Evolutionary conservation across 2,797 vertebrate species (phyloP).

Genomic region (Acropternis orthonyx): DNA sequence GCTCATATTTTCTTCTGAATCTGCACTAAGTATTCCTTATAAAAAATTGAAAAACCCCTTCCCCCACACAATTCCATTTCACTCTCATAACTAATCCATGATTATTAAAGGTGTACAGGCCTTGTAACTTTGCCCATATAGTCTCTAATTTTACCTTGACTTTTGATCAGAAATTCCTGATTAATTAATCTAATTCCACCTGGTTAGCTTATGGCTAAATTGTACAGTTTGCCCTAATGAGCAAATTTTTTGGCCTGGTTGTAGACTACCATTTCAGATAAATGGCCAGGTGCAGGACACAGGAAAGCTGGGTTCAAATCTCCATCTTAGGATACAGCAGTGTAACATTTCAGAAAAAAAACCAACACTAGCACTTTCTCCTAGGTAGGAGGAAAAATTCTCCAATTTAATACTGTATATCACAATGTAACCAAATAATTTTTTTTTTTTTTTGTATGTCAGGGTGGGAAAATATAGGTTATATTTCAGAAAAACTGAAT

Average conservation of each 20-base stretch:
- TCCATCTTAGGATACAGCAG: not conserved
- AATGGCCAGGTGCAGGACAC: not conserved
- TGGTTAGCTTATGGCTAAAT: not conserved
- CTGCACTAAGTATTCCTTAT: not conserved
- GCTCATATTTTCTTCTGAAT: not conserved
- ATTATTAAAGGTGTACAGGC: not conserved
- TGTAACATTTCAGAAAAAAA: constrained; percentile 42
- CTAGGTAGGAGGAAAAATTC: not conserved
- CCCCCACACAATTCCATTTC: not conserved
- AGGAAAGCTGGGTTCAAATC: constrained; percentile 31
- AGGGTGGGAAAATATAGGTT: not conserved
- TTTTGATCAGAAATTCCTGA: not conserved
- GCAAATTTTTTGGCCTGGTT: not conserved
- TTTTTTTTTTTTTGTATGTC: not conserved
- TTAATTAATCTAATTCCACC: not conserved
- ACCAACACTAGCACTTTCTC: not conserved
- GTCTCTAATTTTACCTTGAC: not conserved
- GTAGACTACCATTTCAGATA: not conserved
- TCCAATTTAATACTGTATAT: not conserved
- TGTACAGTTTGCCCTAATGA: not conserved
- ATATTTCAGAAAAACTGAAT: not conserved
- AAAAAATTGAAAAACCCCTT: not conserved
- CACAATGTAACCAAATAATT: not conserved
- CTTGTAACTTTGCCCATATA: not conserved
- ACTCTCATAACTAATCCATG: not conserved